Base-by-base conservation (phyloP, 2,113 vertebrate genomes). In the Chaetodon trifascialis region DNA sequence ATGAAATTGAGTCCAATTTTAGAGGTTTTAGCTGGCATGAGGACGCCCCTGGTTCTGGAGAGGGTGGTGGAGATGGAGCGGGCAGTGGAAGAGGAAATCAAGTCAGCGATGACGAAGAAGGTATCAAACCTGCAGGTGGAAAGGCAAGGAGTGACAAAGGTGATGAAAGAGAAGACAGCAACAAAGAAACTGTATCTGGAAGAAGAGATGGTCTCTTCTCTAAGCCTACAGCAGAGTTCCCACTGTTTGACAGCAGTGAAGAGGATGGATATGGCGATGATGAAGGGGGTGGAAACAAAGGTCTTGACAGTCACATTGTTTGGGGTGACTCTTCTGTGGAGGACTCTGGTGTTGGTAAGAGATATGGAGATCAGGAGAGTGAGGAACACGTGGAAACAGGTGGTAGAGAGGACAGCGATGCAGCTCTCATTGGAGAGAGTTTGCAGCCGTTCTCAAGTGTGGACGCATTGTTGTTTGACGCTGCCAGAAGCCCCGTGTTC, bases 1-100 rank as follows among this genome's bases (percentile, higher is more conserved):
- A 56, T 19, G 69, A 88, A 54, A 80, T 30, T n/a, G 67, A 78
- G 70, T 16, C 55, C 5, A 74, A 17, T 51, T 36, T 44, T 0
- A 17, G 2, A 25, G 40, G 38, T 44, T 63, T n/a, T 7, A 73
- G 8, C 34, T 58, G 67, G 70, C 42, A 73, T 56, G 86, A 85
- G 47, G 89, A 82, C 2, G n/a, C 10, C 10, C 79, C 72, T 62
- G 89, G 89, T 19, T 92, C 86, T 60, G 89, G 84, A 2, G 89
- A 85, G 19, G 65, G 77, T 2, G 40, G 11, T n/a, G 68, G 47
- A 64, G 54, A 52, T 3, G 58, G 23, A 47, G 54, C 8, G 11
- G 17, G 34, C 16, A 56, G 47, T 14, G 46, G 21, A 11, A 10
- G 25, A 17, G 11, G 4, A 52, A 74, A 68, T 9, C 65, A 34